These are phyloP conservation scores for Hippasteria phrygiana DNA, from an alignment of 53 echinoderm and acorn worm species.

Conservation along the genomic window DNA sequence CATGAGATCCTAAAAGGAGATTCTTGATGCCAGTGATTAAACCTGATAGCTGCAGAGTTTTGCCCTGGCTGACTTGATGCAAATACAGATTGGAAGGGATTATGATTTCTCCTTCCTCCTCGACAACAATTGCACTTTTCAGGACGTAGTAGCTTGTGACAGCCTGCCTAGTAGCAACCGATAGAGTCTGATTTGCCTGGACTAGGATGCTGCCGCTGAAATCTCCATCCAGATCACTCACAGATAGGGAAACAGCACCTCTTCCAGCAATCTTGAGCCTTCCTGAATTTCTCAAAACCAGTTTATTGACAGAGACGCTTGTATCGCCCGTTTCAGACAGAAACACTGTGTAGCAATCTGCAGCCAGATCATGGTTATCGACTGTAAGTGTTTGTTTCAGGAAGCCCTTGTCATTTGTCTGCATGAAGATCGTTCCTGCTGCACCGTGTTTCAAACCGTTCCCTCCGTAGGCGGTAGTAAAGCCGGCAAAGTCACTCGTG, in stretches of 20 bases:
- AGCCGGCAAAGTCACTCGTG: conserved; percentile 74
- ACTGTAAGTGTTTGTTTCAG: conserved; percentile 53
- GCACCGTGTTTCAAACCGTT: conserved; percentile 72
- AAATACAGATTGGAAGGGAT: conserved; percentile 80
- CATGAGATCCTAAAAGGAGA: conserved; percentile 74
- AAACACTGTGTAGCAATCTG: conserved; percentile 66
- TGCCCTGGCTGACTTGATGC: conserved; percentile 24
- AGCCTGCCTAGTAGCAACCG: conserved; percentile 73
- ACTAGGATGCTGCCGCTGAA: conserved; percentile 75
- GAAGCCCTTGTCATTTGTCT: conserved; percentile 45
- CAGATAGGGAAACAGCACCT: conserved; percentile 52
- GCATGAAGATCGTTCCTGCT: conserved; percentile 79
- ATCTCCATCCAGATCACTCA: conserved; percentile 74
- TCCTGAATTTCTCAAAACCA: conserved; percentile 63
- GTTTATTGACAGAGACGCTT: conserved; percentile 47
- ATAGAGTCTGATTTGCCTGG: conserved; percentile 72
- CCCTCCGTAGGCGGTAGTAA: conserved; percentile 72
- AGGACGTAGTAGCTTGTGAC: conserved; percentile 72
- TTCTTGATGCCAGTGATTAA: conserved; percentile 74
- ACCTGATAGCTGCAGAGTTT: conserved; percentile 72
- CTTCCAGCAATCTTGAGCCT: conserved; percentile 64
- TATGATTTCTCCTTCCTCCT: conserved; percentile 75
- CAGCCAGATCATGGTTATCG: conserved; percentile 62
- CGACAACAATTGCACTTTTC: conserved; percentile 75
- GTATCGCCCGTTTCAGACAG: not conserved